Conservation (phyloP, 1,140 invertebrate species). For the Stenopsyche tienmushanensis region DNA sequence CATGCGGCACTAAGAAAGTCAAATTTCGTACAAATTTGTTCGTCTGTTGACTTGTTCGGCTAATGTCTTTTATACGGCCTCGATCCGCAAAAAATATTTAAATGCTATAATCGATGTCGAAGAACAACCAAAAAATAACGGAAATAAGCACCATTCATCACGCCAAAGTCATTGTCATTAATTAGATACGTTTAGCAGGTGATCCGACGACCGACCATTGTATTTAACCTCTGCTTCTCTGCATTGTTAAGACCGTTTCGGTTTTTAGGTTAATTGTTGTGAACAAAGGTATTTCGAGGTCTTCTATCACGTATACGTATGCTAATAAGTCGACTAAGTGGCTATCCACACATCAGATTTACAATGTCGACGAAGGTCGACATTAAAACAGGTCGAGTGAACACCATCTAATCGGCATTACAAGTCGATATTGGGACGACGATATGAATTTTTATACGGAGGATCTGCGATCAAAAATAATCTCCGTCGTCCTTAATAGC, state of each 20-base stretch:
- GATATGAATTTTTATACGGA: no score
- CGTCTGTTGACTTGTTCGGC: no score
- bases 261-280: conserved; percentile 11
- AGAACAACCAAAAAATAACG: no score
- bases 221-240: neutral
- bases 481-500: no score
- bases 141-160: neutral
- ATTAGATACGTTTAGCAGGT: conserved; percentile 11
- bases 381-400: neutral
- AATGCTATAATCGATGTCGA: no score
- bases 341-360: neutral
- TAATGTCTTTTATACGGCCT: no score
- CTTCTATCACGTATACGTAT: conserved; percentile 21
- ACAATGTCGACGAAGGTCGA: conserved; percentile 25
- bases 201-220: neutral
- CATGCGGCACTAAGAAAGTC: no score
- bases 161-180: neutral
- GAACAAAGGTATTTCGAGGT: conserved; percentile 16
- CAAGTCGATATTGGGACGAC: no score
- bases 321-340: conserved; percentile 10
- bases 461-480: no score
- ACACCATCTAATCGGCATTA: no score
- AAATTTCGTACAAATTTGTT: no score
- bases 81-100: no score
- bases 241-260: neutral